Evolutionary conservation across 2,888 invertebrate genomes (phyloP).

Genomic region (Pseudococcus jackbeardsleyi): DNA sequence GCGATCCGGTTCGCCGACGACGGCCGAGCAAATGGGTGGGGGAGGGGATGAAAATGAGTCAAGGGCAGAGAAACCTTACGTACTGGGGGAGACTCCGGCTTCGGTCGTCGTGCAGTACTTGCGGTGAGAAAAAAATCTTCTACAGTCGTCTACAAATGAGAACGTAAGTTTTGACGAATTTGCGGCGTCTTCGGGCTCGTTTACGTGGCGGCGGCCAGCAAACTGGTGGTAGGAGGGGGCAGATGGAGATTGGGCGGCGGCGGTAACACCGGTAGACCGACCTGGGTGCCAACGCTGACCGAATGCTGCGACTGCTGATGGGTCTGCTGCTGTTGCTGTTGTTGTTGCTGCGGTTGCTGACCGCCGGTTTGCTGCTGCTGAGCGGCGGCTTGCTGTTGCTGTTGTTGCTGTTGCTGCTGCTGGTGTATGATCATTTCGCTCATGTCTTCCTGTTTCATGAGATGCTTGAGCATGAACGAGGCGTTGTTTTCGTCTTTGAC

Average conservation of each 20-base stretch:
- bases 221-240: constrained; percentile 67
- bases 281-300: constrained; percentile 68
- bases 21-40: too few species aligned
- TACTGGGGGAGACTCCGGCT: too few species aligned
- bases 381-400: background rate
- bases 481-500: constrained; percentile 66
- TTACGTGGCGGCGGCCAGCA: constrained; percentile 66
- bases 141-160: too few species aligned
- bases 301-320: constrained; percentile 67
- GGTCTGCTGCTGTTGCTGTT: constrained; percentile 54
- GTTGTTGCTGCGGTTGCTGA: constrained; percentile 59
- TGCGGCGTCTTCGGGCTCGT: background rate
- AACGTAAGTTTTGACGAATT: too few species aligned
- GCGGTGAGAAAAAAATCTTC: too few species aligned
- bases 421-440: constrained; percentile 66
- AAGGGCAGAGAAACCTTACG: too few species aligned
- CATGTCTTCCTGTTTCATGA: constrained; percentile 68
- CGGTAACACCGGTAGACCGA: constrained; percentile 68
- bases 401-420: constrained; percentile 41
- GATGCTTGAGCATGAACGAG: constrained; percentile 68
- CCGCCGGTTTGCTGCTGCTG: constrained; percentile 11
- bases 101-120: too few species aligned
- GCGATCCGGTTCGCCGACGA: too few species aligned
- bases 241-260: constrained; percentile 68
- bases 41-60: too few species aligned